Percentiles rank a stretch among this genome's conserved stretches.
Evolutionary conservation across 2,113 vertebrate genomes (phyloP).

Genomic region (Tetrax tetrax): DNA sequence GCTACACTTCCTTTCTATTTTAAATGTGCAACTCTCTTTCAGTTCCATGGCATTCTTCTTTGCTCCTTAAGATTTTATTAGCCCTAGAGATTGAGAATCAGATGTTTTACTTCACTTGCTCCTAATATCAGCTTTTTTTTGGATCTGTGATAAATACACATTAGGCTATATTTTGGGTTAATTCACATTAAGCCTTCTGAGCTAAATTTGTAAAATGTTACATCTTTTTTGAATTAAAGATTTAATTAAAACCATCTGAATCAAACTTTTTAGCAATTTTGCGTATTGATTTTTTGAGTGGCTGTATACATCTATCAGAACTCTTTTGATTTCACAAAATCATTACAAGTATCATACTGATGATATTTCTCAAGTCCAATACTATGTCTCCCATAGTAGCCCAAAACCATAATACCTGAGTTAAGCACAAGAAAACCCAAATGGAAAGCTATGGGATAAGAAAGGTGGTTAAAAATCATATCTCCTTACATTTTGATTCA

Average conservation of each 20-base stretch:
- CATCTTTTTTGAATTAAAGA: background rate
- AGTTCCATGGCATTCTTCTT: accelerated
- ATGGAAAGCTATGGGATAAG: background rate
- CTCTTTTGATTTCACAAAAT: background rate
- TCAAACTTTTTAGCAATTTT: background rate
- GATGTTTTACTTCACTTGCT: background rate
- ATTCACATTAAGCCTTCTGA: background rate
- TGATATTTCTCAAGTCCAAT: background rate
- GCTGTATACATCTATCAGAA: background rate
- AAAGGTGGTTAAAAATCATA: background rate
- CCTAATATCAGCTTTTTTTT: background rate
- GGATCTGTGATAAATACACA: background rate
- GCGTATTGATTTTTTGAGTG: background rate
- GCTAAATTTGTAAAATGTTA: background rate
- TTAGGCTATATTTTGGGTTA: background rate
- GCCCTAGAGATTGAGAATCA: background rate
- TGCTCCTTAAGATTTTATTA: background rate
- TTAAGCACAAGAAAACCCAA: background rate
- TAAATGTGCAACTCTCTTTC: background rate
- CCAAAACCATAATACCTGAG: background rate
- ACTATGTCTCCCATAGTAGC: background rate
- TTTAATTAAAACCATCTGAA: background rate
- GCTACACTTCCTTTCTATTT: background rate
- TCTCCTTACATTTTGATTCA: background rate
- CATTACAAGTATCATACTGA: background rate